These are phyloP conservation scores for Apodemus speciosus DNA, from an alignment of 2,113 vertebrate genomes.

Conservation along the genomic window DNA sequence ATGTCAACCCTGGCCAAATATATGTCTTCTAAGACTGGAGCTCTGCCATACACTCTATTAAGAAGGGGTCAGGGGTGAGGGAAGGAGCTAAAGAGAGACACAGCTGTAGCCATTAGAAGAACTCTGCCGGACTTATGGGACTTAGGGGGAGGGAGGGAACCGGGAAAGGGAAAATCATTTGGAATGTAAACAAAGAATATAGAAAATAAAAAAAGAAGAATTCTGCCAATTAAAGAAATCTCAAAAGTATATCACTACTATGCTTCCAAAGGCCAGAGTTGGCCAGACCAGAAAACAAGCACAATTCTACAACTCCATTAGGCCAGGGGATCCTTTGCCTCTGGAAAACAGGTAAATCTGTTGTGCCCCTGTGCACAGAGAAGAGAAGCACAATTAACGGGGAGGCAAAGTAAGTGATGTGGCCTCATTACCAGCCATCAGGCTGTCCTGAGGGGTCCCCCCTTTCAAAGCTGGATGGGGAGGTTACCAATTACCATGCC, in stretches of 20 bases:
- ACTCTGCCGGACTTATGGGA: no score
- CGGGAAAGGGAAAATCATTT: no score
- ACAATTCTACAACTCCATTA: conserved; percentile 65
- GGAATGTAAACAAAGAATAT: no score
- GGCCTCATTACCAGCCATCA: conserved; percentile 67
- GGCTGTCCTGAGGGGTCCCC: conserved; percentile 44
- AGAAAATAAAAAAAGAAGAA: no score
- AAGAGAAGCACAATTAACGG: conserved; percentile 75
- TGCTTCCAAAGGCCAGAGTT: conserved; percentile 55
- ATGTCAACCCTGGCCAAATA: conserved; percentile 35
- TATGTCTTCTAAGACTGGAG: conserved; percentile 64
- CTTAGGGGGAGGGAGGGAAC: no score
- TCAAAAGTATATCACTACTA: conserved; percentile 8
- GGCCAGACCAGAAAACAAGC: conserved; percentile 54
- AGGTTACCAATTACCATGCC: conserved; percentile 66
- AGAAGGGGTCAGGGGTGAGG: not conserved
- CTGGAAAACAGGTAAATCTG: conserved; percentile 69
- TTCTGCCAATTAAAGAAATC: conserved; percentile 70
- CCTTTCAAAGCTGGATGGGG: conserved; percentile 38
- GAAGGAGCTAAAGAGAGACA: not conserved
- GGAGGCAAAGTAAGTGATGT: conserved; percentile 56
- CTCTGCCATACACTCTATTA: conserved; percentile 27
- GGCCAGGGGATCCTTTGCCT: conserved; percentile 4
- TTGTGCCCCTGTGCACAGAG: conserved; percentile 56
- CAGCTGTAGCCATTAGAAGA: conserved; percentile 49